These are phyloP conservation scores for Blera fallax DNA, from an alignment of 2,888 invertebrate species.

Conservation along the genomic window DNA sequence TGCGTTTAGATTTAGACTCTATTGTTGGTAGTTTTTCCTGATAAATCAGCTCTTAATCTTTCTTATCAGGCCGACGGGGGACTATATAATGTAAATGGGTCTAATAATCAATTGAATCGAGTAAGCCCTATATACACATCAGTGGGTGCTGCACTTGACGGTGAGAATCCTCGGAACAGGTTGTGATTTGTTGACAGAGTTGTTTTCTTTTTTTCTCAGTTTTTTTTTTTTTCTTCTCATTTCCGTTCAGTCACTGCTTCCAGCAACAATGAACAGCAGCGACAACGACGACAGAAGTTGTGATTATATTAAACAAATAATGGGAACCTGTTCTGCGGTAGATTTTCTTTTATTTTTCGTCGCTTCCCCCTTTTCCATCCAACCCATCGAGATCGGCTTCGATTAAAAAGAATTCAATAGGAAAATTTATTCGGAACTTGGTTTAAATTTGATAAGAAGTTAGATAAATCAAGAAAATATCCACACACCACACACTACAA, in stretches of 20 bases:
- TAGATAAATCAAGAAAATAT: conserved; percentile 30
- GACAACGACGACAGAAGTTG: conserved; percentile 20
- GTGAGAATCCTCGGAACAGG: conserved; percentile 46
- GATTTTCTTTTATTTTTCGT: not conserved
- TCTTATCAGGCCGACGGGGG: conserved; percentile 28
- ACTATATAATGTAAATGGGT: conserved; percentile 5
- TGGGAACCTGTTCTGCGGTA: conserved; percentile 40
- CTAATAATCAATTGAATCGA: not conserved
- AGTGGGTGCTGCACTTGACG: conserved; percentile 27
- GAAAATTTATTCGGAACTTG: conserved; percentile 12
- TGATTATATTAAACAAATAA: conserved; percentile 54
- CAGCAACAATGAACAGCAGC: conserved; percentile 20
- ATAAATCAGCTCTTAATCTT: conserved; percentile 32
- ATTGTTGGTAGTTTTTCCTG: conserved; percentile 24
- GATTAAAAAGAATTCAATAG: conserved; percentile 21
- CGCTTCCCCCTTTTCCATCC: not conserved
- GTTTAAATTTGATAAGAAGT: conserved; percentile 49
- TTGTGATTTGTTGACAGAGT: conserved; percentile 65
- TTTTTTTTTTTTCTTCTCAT: conserved; percentile 14
- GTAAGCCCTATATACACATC: not conserved
- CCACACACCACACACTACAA: not conserved
- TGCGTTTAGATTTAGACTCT: conserved; percentile 4
- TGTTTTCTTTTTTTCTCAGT: conserved; percentile 10
- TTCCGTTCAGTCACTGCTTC: conserved; percentile 46
- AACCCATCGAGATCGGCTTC: not conserved